These are phyloP conservation scores for Poecilia velifera DNA, from an alignment of 2,797 vertebrate genomes.

Conservation along the genomic window DNA sequence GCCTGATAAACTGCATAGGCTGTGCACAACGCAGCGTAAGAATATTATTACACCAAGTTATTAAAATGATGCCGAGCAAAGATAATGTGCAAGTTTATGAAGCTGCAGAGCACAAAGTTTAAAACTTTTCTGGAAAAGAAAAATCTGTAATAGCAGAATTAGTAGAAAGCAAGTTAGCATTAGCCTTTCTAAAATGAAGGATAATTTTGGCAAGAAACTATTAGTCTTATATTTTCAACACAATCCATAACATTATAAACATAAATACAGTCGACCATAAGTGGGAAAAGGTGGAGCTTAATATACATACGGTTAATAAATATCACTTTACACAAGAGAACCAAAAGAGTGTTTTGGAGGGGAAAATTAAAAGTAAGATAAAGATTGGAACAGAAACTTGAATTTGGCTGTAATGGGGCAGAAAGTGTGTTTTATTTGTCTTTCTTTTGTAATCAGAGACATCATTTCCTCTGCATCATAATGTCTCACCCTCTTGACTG, in stretches of 20 bases:
- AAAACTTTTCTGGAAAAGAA: no score
- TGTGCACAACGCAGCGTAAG: background rate
- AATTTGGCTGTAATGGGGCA: background rate
- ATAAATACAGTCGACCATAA: background rate
- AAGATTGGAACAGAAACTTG: background rate
- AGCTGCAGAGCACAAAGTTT: no score
- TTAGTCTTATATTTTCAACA: background rate
- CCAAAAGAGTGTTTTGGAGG: background rate
- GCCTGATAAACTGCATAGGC: background rate
- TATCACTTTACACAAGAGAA: background rate
- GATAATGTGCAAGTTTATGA: background rate
- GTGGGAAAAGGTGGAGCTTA: background rate
- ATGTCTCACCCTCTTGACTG: conserved; percentile 84
- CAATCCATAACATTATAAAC: background rate
- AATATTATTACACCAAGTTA: background rate
- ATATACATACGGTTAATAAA: background rate
- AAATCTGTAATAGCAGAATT: background rate
- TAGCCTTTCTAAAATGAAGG: background rate
- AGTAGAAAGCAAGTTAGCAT: background rate
- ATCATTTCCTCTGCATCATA: conserved; percentile 37
- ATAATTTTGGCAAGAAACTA: background rate
- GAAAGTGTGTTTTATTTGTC: conserved; percentile 38
- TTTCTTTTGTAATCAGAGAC: conserved; percentile 2
- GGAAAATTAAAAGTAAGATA: background rate
- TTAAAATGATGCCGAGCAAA: background rate